Evolutionary conservation across 2,888 invertebrate species (phyloP), one percentile per base, ranked within the genome.

Genomic region (Morpho helenor): DNA sequence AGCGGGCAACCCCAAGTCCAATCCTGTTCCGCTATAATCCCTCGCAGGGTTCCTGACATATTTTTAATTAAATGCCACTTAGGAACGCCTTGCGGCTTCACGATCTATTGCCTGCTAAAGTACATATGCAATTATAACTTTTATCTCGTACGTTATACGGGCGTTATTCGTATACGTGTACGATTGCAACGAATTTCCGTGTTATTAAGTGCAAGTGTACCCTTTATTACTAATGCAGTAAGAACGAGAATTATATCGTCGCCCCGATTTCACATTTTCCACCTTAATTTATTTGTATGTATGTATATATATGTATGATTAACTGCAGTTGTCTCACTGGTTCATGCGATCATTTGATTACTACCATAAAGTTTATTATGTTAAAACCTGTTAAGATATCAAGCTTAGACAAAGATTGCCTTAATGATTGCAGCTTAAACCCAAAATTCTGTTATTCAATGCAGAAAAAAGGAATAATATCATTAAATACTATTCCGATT

Each of bases 21-120:
- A 52, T 43, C 55, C 43, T 16, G 47, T 40, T 31, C 52, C 48
- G 56, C 60, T 53, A 53, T 61, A 63, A 61, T 61, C 56, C 58
- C 49, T 62, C 41, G 49, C 63, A 52, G 56, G 51, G 61, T 56
- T 62, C 56, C 55, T 83, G 87, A 85, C 87, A 82, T 79, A 81
- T 84, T 85, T 86, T 84, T 84, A 84, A 85, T 85, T 85, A 86
- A 84, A 84, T 70, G 79, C 81, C 80, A 81, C 80, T 83, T 80
- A 73, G 65, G 48, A 60, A 62, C 65, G 64, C 65, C 65, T 65
- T 66, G 65, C 57, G 65, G 67, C 63, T 60, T 67, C 57, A 49
- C 61, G 57, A 56, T 54, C 55, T 56, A 59, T 53, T 50, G 59
- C 56, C 42, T 39, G 51, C 40, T 8, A 39, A 44, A 41, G 8